Evolutionary conservation across 2,113 vertebrate genomes (phyloP), one percentile per base, ranked within the genome.

Genomic region (Alethe castanea): DNA sequence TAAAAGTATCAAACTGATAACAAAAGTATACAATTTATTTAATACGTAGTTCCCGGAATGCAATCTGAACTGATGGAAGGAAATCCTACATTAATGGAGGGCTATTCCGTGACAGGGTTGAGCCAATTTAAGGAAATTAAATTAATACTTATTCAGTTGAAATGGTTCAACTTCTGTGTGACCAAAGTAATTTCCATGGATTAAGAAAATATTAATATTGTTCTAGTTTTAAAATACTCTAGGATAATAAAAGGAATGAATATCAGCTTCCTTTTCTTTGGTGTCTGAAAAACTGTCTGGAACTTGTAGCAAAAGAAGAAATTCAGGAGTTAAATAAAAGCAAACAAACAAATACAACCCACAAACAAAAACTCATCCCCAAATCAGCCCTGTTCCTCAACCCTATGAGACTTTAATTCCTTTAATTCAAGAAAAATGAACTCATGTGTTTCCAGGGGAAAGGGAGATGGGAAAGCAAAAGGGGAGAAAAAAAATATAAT

Each of bases 401-500:
- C 6, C 16, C 22, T 19, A 4, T 17, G 17, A 44, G 31, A 52
- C 18, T 44, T 77, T 33, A 44, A 44, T 35, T 42, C 20, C 20
- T 42, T 44, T 71, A 44, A 56, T n/a, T 81, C 50, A 53, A 91
- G 11, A 0, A 29, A 80, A 79, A 66, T 8, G 0, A 44, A 70
- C 25, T 53, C 18, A 20, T 53, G 24, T 28, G 28, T 54, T 80
- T 65, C 9, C 23, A 81, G 53, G 16, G 19, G 19, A 84, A 77
- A 50, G 12, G 8, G 9, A 71, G 71, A 47, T 3, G 2, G 2
- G 4, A 47, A 64, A 78, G 38, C 2, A 3, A 52, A 64, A 73
- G 42, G 2, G 3, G 3, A 14, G 9, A 7, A 33, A 62, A 2
- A 61, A 57, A 53, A 25, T 5, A 45, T 9, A 18, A 2, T n/a